These are phyloP conservation scores for Eurosta solidaginis DNA, from an alignment of 1,140 invertebrate genomes.

Conservation along the genomic window DNA sequence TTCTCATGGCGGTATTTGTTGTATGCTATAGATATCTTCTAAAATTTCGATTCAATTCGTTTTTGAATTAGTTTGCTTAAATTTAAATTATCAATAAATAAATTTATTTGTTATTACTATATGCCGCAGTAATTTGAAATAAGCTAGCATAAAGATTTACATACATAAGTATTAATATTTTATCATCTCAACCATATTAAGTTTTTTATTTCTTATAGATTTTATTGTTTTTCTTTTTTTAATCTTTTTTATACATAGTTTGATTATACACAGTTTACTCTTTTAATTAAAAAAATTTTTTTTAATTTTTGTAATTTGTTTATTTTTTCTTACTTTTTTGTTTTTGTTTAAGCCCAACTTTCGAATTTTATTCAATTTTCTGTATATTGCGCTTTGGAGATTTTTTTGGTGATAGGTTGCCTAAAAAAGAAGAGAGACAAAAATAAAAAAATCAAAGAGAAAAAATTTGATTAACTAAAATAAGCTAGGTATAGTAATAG, in stretches of 20 bases:
- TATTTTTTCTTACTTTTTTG: neutral
- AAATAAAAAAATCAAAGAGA: constrained; percentile 9
- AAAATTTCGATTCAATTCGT: too few relatives aligned
- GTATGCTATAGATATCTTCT: too few relatives aligned
- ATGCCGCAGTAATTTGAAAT: neutral
- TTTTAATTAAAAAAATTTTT: neutral
- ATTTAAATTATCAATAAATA: neutral
- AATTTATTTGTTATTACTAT: neutral
- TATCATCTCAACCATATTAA: too few relatives aligned
- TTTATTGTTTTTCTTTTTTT: too few relatives aligned
- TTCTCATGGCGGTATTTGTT: too few relatives aligned
- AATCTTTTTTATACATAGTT: too few relatives aligned
- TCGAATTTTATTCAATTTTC: constrained; percentile 35
- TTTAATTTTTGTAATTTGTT: neutral
- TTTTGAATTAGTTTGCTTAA: neutral
- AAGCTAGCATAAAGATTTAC: neutral
- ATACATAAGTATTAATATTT: too few relatives aligned
- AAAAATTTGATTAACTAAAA: neutral
- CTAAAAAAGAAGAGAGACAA: constrained; percentile 48
- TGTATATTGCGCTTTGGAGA: constrained; percentile 33
- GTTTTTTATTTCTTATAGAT: neutral
- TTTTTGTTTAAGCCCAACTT: constrained; percentile 11
- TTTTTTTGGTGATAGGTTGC: constrained; percentile 42
- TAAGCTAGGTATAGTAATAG: neutral
- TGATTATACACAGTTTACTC: too few relatives aligned